A percentile compares a stretch with the other conserved stretches of the same genome.
phyloP scores from a whole-genome alignment of 2,113 vertebrate species.

The Saccopteryx bilineata region DNA sequence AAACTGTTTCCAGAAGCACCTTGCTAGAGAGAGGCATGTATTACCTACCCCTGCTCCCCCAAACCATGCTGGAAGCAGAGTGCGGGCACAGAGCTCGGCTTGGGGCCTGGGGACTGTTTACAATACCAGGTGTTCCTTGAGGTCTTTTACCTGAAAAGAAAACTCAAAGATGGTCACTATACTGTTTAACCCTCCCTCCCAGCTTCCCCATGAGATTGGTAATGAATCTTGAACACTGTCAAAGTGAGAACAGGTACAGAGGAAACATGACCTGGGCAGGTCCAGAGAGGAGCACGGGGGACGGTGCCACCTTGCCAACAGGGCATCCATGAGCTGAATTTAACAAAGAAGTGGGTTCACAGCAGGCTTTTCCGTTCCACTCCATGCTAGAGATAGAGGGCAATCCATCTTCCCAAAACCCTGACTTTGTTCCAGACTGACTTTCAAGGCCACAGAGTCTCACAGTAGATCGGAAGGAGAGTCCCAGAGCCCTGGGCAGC shows the following conservation, averaged over 20 bases:
- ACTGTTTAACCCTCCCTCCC: neutral
- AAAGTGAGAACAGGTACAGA: neutral
- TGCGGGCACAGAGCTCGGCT: neutral
- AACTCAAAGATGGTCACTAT: neutral
- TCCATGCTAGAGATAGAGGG: neutral
- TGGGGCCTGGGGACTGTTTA: neutral
- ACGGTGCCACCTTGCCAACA: neutral
- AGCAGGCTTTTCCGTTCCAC: neutral
- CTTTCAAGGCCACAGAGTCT: neutral
- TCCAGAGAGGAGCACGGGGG: accelerated
- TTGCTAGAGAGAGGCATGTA: neutral
- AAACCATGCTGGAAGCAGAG: neutral
- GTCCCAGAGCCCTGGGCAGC: neutral
- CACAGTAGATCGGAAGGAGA: neutral
- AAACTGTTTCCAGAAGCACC: neutral
- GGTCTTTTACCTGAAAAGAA: neutral
- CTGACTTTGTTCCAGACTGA: neutral
- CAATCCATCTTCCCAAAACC: neutral
- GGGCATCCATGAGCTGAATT: neutral
- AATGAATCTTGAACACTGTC: neutral
- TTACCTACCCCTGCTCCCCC: neutral
- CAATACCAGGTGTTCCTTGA: neutral
- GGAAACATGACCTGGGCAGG: accelerated
- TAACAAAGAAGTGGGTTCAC: neutral
- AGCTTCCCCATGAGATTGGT: neutral